Evolutionary conservation across 1,140 invertebrate species (phyloP).

Genomic region (Frieseomelitta varia): DNA sequence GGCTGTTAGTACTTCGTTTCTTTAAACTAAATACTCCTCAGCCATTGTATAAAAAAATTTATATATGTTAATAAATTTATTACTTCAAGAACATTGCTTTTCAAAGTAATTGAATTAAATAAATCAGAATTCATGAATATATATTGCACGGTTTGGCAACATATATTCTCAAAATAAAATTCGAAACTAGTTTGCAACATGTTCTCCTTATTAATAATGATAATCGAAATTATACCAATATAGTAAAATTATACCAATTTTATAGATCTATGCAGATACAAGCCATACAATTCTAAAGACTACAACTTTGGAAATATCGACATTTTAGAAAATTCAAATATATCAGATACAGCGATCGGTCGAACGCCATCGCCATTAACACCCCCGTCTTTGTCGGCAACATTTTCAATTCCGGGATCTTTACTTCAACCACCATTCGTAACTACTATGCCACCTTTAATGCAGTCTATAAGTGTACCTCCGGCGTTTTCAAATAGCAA

Average conservation of each 20-base stretch:
- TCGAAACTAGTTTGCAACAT: neutral
- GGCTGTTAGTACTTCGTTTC: slow-evolving; percentile 29
- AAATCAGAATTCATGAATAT: neutral
- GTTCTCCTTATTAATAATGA: neutral
- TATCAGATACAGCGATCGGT: slow-evolving; percentile 32
- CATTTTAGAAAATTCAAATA: slow-evolving; percentile 39
- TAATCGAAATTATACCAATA: neutral
- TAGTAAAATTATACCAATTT: slow-evolving; percentile 2
- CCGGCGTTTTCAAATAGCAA: slow-evolving; percentile 54
- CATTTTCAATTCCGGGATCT: slow-evolving; percentile 61
- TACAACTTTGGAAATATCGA: slow-evolving; percentile 55
- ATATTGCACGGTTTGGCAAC: neutral
- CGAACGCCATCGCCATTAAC: slow-evolving; percentile 54
- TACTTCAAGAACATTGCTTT: neutral
- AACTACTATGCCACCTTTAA: slow-evolving; percentile 56
- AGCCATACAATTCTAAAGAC: slow-evolving; percentile 53
- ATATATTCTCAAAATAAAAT: neutral
- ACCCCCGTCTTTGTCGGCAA: slow-evolving; percentile 51
- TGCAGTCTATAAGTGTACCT: slow-evolving; percentile 63
- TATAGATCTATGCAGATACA: slow-evolving; percentile 65
- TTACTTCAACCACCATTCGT: slow-evolving; percentile 63
- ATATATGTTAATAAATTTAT: neutral
- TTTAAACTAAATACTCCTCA: neutral
- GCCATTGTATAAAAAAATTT: neutral
- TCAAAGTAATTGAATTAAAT: neutral